Base-by-base conservation (phyloP, 2,888 invertebrate species). In the Calameuta pallipes region DNA sequence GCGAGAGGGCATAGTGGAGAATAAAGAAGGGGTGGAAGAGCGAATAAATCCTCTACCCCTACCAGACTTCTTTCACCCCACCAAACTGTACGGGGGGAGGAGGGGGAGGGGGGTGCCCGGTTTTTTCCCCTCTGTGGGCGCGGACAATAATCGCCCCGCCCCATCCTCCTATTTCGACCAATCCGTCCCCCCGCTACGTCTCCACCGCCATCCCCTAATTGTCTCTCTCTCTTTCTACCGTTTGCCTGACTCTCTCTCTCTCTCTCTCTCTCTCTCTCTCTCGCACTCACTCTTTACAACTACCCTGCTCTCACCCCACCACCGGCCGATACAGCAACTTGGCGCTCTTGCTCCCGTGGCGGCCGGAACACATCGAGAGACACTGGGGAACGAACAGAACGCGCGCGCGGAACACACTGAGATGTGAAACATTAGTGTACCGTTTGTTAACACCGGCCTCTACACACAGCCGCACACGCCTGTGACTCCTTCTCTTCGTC, bases 91-190 rank as follows among this genome's bases (percentile, higher is more conserved):
- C 30, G 30, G 23, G 23, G 36, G 30, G 36, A 4, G 33, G 36
- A 11, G 36, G 36, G 12, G 3, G 11, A 11, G 36, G 37, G 80
- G 77, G 79, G 84, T 87, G 87, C 83, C 89, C 88, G 89, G 90
- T 93, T 93, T 93, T 93, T 93, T 92, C 93, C 93, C 92, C 92
- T 91, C 91, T 89, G 89, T 91, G 91, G 92, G 92, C 92, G 92
- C 90, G 92, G 91, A 92, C 91, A 83, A 89, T 87, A 85, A 88
- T 91, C 89, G 93, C 92, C 91, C 92, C 92, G 93, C 91, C 91
- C 91, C 91, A 91, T 91, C 92, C 86, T 85, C 80, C 70, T 41
- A 41, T 41, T 70, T 31, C 76, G 34, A 76, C 76, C 69, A 70
- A 69, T 70, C 70, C 70, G 31, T 36, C 76, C 76, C 69, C 69